These are phyloP conservation scores for Picathartes gymnocephalus DNA, from an alignment of 2,113 vertebrate species.

Conservation along the genomic window DNA sequence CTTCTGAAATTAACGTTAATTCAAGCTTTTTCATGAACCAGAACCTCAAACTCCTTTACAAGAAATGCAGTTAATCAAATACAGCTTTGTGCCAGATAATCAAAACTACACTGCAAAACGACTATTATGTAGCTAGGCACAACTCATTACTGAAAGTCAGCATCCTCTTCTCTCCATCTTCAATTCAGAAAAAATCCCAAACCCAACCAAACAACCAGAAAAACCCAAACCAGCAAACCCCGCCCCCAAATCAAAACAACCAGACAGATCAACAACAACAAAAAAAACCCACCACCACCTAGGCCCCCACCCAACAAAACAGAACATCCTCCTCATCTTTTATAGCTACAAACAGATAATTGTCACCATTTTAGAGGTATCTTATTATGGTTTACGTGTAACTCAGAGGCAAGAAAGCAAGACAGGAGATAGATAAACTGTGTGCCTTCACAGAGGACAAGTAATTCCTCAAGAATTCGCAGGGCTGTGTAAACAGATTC, in stretches of 20 bases:
- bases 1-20: neutral
- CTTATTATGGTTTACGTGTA: neutral
- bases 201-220: neutral
- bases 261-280: neutral
- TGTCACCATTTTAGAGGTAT: neutral
- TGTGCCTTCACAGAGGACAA: neutral
- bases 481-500: neutral
- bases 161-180: neutral
- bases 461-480: neutral
- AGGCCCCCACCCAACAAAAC: neutral
- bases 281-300: accelerated
- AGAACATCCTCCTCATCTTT: neutral
- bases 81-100: neutral
- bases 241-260: neutral
- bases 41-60: neutral
- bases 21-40: neutral
- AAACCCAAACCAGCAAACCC: neutral
- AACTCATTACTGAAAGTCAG: neutral
- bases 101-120: neutral
- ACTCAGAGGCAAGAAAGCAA: neutral
- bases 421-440: neutral
- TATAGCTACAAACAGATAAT: neutral
- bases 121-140: neutral
- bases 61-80: neutral
- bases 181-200: neutral